Evolutionary conservation across 2,113 vertebrate species (phyloP), one percentile per base, ranked within the genome.

Genomic region (Dolichotis patagonum): DNA sequence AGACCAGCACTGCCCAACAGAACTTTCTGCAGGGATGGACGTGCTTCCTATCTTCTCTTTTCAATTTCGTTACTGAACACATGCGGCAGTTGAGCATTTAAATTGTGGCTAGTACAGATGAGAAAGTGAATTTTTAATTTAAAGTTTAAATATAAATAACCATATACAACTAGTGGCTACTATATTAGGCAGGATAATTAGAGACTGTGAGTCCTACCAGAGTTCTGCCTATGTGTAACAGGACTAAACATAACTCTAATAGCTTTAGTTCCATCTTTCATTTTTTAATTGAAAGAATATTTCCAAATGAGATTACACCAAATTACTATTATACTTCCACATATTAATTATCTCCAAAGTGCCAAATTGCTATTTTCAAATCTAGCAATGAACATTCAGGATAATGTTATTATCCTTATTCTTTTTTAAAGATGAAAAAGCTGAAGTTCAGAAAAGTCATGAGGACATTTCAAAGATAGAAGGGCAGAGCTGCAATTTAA

Each of bases 261-360:
- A 46, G 75, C 8, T 52, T 88, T 52, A 58, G 65, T 46, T n/a
- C n/a, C n/a, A n/a, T n/a, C 13, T 26, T 90, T 80, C 12, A n/a
- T 71, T 58, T 73, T 62, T 81, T 24, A 73, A 49, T 67, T 54
- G 12, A 67, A 85, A 88, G 71, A 71, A 16, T 35, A 90, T 95
- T 91, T 97, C 92, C 43, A 95, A 90, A 88, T 89, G 65, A 78
- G 35, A 62, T 67, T 78, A 65, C 5, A 58, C 8, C 30, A 95
- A 60, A 58, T 43, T 49, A n/a, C 16, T 41, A 58, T 30, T 63
- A 32, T 82, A 67, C 32, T 58, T 28, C 28, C 52, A 46, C 11
- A 58, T 26, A 65, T n/a, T 43, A 24, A 86, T 28, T 58, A 77
- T 7, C 17, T 81, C 24, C 6, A 85, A 86, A 54, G 41, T 32